Base-by-base conservation (phyloP, 37 sponge, comb jelly and placozoan genomes). In the Ephydatia muelleri region DNA sequence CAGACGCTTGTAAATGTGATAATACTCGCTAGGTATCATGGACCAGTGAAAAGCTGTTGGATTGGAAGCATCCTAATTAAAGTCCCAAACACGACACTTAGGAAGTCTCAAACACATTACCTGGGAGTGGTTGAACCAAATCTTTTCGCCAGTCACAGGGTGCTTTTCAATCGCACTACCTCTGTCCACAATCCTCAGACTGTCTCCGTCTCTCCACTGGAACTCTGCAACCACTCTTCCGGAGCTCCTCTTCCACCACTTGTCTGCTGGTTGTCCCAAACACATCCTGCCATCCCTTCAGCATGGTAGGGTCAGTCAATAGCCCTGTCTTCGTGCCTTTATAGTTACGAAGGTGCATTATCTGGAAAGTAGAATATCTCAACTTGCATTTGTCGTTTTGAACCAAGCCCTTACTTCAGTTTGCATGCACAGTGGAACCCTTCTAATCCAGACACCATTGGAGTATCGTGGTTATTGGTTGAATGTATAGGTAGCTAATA, bases 111-210 rank as follows among this genome's bases (percentile, higher is more conserved):
- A n/a, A n/a, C n/a, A n/a, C n/a, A n/a, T n/a, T n/a, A n/a, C n/a
- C n/a, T n/a, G n/a, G n/a, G n/a, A n/a, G 39, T 94, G 95, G 80
- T 94, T 94, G 87, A 94, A 94, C 95, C 95, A 94, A 19, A 94
- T 82, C 76, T 84, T 84, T 19, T 85, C 90, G 48, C 87, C 87
- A 30, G 95, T 91, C n/a, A 70, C 84, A 27, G 95, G 95, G 76
- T 94, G 95, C 8, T 39, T 29, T 75, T 90, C 91, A 36, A 89
- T 48, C 2, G 90, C 90, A 3, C 87, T 78, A 28, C 57, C 83
- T 65, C 57, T 75, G 80, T 75, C 79, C 28, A 82, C 66, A 31
- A 93, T 49, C 71, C 43, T 69, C 22, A 21, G 23, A n/a, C 14
- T 28, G 71, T 74, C 16, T 2, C 72, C 5, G 3, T 9, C 38